Evolutionary conservation across 2,888 invertebrate species (phyloP).

Genomic region (Macrophya annulata): DNA sequence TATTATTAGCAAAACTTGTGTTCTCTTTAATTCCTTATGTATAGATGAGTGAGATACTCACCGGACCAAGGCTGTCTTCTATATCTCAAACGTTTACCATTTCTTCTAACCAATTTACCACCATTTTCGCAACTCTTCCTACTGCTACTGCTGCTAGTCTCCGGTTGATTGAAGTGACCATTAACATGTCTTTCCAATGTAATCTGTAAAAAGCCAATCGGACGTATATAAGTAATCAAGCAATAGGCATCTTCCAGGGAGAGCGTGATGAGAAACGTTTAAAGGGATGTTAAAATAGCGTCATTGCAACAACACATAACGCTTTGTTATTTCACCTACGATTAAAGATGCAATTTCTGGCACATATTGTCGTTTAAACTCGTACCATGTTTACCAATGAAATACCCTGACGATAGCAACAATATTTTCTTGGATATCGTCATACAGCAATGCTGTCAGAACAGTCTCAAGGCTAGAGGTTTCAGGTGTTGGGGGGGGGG

Average conservation of each 20-base stretch:
- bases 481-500: background rate
- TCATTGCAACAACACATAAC: background rate
- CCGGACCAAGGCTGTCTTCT: conserved; percentile 95
- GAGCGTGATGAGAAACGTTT: conserved; percentile 53
- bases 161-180: conserved; percentile 90
- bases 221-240: conserved; percentile 57
- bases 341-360: background rate
- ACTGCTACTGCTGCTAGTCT: conserved; percentile 82
- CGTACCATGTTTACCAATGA: conserved; percentile 17
- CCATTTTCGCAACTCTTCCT: conserved; percentile 89
- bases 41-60: conserved; percentile 78
- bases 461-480: background rate
- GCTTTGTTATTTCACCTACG: conserved; percentile 15
- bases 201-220: conserved; percentile 81
- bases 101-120: conserved; percentile 90
- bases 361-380: background rate
- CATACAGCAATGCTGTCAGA: background rate
- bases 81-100: conserved; percentile 93
- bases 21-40: background rate
- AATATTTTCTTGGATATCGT: background rate
- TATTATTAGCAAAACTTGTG: background rate
- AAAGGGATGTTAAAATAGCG: conserved; percentile 9
- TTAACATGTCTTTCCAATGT: conserved; percentile 96
- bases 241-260: conserved; percentile 64
- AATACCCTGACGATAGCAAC: background rate